These are phyloP conservation scores for Drosophila bocki DNA, from an alignment of 1,140 invertebrate genomes.

Conservation along the genomic window DNA sequence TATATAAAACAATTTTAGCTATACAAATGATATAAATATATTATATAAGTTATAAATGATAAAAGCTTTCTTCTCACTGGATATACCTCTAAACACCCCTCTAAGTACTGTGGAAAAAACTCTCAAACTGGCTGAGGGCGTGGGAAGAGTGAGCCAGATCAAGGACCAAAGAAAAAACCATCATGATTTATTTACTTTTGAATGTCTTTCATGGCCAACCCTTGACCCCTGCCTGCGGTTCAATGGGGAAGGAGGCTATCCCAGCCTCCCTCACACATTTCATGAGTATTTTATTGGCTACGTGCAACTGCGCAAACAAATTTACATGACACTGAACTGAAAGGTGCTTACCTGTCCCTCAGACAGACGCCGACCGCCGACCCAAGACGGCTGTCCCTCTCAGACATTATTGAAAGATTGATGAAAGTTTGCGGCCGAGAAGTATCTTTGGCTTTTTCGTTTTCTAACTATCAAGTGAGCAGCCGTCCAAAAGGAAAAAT, in stretches of 20 bases:
- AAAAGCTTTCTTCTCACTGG: background rate
- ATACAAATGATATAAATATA: background rate
- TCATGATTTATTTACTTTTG: constrained; percentile 80
- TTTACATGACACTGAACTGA: constrained; percentile 81
- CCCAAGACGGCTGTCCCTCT: constrained; percentile 16
- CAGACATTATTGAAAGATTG: constrained; percentile 79
- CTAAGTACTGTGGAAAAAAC: constrained; percentile 12
- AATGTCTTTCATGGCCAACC: constrained; percentile 53
- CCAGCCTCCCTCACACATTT: constrained; percentile 36
- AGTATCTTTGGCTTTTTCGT: constrained; percentile 26
- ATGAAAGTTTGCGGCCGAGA: constrained; percentile 61
- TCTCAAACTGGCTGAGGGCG: constrained; percentile 44
- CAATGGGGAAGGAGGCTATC: constrained; percentile 27
- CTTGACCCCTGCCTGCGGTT: constrained; percentile 51
- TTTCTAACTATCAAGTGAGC: constrained; percentile 45
- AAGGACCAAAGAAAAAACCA: constrained; percentile 56
- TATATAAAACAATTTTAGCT: too few relatives aligned
- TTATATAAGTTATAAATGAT: too few relatives aligned
- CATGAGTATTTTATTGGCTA: constrained; percentile 75
- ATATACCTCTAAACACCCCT: background rate
- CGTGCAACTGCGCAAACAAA: constrained; percentile 81
- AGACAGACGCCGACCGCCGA: background rate
- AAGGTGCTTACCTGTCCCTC: constrained; percentile 57
- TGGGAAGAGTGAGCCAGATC: constrained; percentile 71
- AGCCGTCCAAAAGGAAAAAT: constrained; percentile 30